These are phyloP conservation scores for Drosophila triauraria DNA, from an alignment of 1,140 invertebrate genomes.

Conservation along the genomic window DNA sequence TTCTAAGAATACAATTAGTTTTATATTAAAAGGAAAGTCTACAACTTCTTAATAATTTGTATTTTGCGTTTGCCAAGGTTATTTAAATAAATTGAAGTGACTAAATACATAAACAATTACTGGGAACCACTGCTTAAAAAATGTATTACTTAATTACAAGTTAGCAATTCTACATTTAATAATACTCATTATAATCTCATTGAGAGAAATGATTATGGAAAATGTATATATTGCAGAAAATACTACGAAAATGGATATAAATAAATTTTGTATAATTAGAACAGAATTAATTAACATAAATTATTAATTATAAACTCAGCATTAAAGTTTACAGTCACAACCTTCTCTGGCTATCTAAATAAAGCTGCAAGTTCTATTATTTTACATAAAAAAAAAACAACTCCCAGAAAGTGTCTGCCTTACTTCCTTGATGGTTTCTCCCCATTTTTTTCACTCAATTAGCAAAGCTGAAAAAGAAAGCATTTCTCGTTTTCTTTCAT, in stretches of 20 bases:
- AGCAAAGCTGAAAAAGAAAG: slow-evolving; percentile 37
- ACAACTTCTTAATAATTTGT: not conserved
- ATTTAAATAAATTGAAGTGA: too few species aligned
- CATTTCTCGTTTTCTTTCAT: slow-evolving; percentile 22
- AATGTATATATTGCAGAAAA: not conserved
- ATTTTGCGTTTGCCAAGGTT: not conserved
- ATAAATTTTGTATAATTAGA: too few species aligned
- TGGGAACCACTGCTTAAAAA: not conserved
- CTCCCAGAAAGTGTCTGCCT: slow-evolving; percentile 7
- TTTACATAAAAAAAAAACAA: not conserved
- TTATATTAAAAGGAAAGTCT: too few species aligned
- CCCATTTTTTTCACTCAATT: slow-evolving; percentile 49
- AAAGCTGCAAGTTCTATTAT: slow-evolving; percentile 11
- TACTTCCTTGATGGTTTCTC: slow-evolving; percentile 12
- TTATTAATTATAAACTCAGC: too few species aligned
- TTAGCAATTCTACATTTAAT: too few species aligned
- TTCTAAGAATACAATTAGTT: too few species aligned
- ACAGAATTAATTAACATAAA: too few species aligned
- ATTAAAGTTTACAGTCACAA: too few species aligned
- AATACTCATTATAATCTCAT: too few species aligned
- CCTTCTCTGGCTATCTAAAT: not conserved
- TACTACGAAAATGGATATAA: not conserved
- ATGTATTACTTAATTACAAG: too few species aligned
- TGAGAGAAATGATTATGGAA: not conserved
- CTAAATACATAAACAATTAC: not conserved